A percentile compares a stretch with the other conserved stretches of the same genome.
Conservation (phyloP, 2,888 invertebrate genomes). For the Drymonia ruficornis region DNA sequence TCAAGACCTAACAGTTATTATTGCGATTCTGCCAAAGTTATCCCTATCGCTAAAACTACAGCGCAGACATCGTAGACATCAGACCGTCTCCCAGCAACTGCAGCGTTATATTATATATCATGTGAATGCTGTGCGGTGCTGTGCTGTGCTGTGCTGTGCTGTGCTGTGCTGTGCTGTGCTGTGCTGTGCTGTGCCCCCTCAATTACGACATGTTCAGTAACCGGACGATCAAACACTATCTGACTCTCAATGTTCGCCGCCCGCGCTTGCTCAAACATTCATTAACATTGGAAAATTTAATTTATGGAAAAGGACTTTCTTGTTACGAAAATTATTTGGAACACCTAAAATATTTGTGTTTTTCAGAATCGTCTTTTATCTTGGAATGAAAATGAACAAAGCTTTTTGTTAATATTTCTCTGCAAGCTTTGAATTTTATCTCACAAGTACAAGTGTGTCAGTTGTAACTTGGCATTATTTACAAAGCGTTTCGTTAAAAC, state of each 20-base stretch:
- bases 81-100: too few relatives aligned
- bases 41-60: too few relatives aligned
- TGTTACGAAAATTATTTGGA: neutral
- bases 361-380: neutral
- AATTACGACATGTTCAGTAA: too few relatives aligned
- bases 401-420: neutral
- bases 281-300: neutral
- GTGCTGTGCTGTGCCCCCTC: too few relatives aligned
- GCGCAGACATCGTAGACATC: too few relatives aligned
- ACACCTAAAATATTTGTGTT: neutral
- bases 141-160: too few relatives aligned
- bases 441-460: neutral
- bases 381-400: neutral
- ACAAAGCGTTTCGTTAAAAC: too few relatives aligned
- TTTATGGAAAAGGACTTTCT: neutral
- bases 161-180: too few relatives aligned
- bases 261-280: slow-evolving; percentile 1
- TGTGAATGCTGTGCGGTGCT: too few relatives aligned
- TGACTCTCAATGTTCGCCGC: neutral
- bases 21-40: too few relatives aligned
- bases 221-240: neutral
- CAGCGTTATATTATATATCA: too few relatives aligned
- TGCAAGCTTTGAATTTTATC: neutral
- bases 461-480: neutral
- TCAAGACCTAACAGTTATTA: too few relatives aligned